phyloP scores from a whole-genome alignment of 1,140 invertebrate species.

The Zaprionus capensis region DNA sequence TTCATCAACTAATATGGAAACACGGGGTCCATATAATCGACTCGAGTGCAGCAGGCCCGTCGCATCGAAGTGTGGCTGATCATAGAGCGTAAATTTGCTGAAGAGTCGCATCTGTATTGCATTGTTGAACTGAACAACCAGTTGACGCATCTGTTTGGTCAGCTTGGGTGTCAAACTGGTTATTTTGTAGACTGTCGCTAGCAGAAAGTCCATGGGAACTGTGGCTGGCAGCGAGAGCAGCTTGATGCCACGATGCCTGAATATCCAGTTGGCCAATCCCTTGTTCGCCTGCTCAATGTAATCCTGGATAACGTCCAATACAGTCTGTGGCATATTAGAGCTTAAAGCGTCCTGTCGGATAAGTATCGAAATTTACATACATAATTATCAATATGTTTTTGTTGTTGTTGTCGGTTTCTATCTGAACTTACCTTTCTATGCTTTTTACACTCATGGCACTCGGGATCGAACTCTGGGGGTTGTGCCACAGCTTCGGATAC shows the following conservation, averaged over 20 bases:
- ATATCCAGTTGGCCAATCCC: constrained; percentile 95
- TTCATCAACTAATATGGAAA: constrained; percentile 81
- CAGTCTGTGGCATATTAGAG: constrained; percentile 93
- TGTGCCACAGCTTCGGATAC: constrained; percentile 87
- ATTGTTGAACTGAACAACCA: constrained; percentile 71
- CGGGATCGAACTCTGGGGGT: constrained; percentile 90
- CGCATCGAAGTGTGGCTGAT: constrained; percentile 79
- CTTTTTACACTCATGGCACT: constrained; percentile 92
- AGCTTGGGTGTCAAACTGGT: constrained; percentile 71
- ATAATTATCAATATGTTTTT: neutral
- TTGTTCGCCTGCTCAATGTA: constrained; percentile 96
- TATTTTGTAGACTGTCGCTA: constrained; percentile 88
- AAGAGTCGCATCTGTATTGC: constrained; percentile 71
- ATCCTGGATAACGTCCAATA: constrained; percentile 94
- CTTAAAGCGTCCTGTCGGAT: constrained; percentile 88
- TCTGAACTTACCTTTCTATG: constrained; percentile 88
- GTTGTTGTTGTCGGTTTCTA: too few relatives aligned
- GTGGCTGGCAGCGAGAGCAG: constrained; percentile 93
- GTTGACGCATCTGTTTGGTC: constrained; percentile 73
- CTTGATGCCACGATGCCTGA: constrained; percentile 92
- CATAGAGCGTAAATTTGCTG: constrained; percentile 78
- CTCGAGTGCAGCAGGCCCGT: constrained; percentile 78
- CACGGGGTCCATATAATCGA: constrained; percentile 74
- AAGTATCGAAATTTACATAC: neutral
- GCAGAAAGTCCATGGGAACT: constrained; percentile 93